Conservation (phyloP, 30 jellyfish, hydroid and myxozoan genomes). For the Hydractinia echinata region DNA sequence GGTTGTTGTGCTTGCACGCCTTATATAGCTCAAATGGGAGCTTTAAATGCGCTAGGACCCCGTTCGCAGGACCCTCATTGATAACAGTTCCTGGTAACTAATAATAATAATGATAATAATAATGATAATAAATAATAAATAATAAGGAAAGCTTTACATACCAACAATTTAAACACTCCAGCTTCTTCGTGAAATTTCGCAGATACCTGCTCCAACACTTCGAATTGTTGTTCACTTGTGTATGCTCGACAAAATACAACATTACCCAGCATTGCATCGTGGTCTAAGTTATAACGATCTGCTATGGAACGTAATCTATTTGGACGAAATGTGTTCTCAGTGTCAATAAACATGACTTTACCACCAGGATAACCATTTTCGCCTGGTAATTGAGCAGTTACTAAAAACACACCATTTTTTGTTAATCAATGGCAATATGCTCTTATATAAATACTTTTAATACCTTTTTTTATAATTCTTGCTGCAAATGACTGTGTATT, state of each 20-base stretch:
- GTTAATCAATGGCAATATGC: neutral
- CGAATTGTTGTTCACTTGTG: constrained; percentile 98
- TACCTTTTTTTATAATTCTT: neutral
- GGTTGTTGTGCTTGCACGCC: too few relatives aligned
- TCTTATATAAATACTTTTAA: neutral
- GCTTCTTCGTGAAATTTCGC: constrained; percentile 96
- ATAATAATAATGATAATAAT: too few relatives aligned
- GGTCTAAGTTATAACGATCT: constrained; percentile 82
- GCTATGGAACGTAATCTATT: constrained; percentile 87
- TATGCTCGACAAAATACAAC: constrained; percentile 85
- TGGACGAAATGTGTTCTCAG: constrained; percentile 88
- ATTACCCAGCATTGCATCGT: constrained; percentile 88
- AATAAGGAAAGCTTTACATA: too few relatives aligned
- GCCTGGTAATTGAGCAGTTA: constrained; percentile 96
- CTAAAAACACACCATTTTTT: constrained; percentile 26
- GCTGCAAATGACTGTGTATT: neutral
- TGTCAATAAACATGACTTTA: constrained; percentile 89
- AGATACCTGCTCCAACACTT: constrained; percentile 84
- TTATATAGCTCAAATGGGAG: too few relatives aligned
- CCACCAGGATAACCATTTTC: constrained; percentile 92
- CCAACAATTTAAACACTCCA: constrained; percentile 88
- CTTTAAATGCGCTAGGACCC: too few relatives aligned
- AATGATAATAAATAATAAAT: too few relatives aligned
- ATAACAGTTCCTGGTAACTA: too few relatives aligned
- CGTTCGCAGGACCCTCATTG: too few relatives aligned